Percentiles rank a stretch among this genome's conserved stretches.
Evolutionary conservation across 2,113 vertebrate genomes (phyloP).

Genomic region (Corydoras maculifer): DNA sequence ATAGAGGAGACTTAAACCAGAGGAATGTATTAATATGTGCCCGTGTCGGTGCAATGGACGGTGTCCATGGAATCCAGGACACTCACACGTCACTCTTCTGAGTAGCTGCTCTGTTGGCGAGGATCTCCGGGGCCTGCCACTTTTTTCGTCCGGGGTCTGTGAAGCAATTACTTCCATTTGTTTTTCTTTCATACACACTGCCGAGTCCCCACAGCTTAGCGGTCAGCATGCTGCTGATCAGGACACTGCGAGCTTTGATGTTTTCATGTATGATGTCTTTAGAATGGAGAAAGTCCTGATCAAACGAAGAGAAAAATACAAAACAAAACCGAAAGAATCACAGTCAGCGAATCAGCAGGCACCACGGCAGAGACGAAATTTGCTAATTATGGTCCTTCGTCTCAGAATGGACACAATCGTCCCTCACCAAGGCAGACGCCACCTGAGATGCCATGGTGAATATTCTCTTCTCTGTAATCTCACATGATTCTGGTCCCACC

Average conservation of each 20-base stretch:
- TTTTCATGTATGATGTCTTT: conserved; percentile 82
- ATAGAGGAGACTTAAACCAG: too few species aligned
- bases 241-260: conserved; percentile 77
- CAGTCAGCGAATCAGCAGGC: background rate
- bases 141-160: conserved; percentile 72
- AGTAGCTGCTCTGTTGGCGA: conserved; percentile 62
- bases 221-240: conserved; percentile 72
- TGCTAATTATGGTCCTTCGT: too few species aligned
- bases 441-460: conserved; percentile 67
- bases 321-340: background rate
- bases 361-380: background rate
- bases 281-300: conserved; percentile 78
- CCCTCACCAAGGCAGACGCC: conserved; percentile 65
- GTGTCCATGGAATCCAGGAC: background rate
- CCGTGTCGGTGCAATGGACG: too few species aligned
- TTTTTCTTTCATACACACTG: conserved; percentile 66
- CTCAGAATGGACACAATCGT: background rate
- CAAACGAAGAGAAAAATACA: background rate
- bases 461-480: conserved; percentile 64
- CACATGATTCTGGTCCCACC: conserved; percentile 51
- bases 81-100: conserved; percentile 81
- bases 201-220: conserved; percentile 83
- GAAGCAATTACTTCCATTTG: conserved; percentile 49
- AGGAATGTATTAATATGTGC: too few species aligned
- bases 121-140: conserved; percentile 85